phyloP scores from a whole-genome alignment of 1,140 invertebrate genomes.

The Hyles vespertilio region DNA sequence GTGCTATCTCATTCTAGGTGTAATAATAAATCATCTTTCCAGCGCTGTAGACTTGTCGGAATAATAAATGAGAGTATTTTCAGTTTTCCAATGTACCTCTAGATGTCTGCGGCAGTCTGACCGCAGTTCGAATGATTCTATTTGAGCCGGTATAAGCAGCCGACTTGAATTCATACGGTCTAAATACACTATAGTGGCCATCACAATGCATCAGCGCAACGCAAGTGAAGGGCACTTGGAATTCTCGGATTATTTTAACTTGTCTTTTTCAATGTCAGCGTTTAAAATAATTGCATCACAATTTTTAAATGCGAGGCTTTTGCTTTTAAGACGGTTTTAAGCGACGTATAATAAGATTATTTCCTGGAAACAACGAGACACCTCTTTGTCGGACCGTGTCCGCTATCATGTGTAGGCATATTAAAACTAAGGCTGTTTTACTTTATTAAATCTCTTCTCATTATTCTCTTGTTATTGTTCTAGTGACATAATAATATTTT shows the following conservation, averaged over 20 bases:
- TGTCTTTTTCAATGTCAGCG: constrained; percentile 74
- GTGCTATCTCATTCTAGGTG: too few species aligned
- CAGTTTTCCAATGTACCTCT: neutral
- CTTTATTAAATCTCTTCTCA: too few species aligned
- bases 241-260: constrained; percentile 73
- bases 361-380: constrained; percentile 63
- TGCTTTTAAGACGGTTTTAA: constrained; percentile 68
- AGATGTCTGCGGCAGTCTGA: constrained; percentile 15
- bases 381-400: constrained; percentile 37
- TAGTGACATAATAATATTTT: too few species aligned
- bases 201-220: constrained; percentile 69
- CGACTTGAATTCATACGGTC: constrained; percentile 56
- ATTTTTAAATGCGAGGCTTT: constrained; percentile 71
- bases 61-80: too few species aligned
- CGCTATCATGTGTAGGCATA: constrained; percentile 41
- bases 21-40: too few species aligned
- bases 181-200: constrained; percentile 54
- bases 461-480: too few species aligned
- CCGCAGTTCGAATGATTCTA: constrained; percentile 23
- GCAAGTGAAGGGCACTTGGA: constrained; percentile 70
- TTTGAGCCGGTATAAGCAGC: constrained; percentile 41
- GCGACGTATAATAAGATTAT: constrained; percentile 58
- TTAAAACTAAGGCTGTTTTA: constrained; percentile 31
- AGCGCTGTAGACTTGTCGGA: too few species aligned
- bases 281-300: constrained; percentile 76